phyloP scores from a whole-genome alignment of 2,888 invertebrate genomes.

The Eubasilissa splendida region DNA sequence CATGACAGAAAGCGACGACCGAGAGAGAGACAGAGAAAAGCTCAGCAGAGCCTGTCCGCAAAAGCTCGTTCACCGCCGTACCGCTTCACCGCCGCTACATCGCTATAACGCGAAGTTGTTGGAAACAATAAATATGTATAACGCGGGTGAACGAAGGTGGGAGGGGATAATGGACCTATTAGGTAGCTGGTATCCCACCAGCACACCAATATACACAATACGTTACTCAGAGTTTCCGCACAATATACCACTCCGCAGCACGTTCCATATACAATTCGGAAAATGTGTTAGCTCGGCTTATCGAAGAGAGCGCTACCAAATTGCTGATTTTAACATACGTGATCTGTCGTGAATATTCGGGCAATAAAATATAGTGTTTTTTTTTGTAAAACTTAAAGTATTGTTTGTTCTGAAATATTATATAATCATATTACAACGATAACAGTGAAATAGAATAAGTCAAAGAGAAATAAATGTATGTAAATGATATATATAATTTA shows the following conservation, averaged over 20 bases:
- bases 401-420: neutral
- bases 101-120: constrained; percentile 19
- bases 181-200: constrained; percentile 24
- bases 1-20: neutral
- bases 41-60: neutral
- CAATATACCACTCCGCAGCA: constrained; percentile 35
- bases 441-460: neutral
- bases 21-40: too few species aligned
- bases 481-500: too few species aligned
- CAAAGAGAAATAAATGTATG: too few species aligned
- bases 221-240: constrained; percentile 23
- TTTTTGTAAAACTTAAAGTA: neutral
- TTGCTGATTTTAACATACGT: constrained; percentile 39
- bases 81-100: too few species aligned
- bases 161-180: constrained; percentile 37
- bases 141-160: constrained; percentile 5
- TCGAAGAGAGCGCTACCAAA: constrained; percentile 30
- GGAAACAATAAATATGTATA: constrained; percentile 38
- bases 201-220: constrained; percentile 34
- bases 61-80: neutral
- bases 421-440: neutral
- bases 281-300: constrained; percentile 38
- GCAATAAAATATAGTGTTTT: constrained; percentile 31
- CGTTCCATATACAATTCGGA: constrained; percentile 28
- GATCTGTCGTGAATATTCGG: constrained; percentile 38